Evolutionary conservation across 1,140 invertebrate species (phyloP), one percentile per base, ranked within the genome.

Genomic region (Chrysopa pallens): DNA sequence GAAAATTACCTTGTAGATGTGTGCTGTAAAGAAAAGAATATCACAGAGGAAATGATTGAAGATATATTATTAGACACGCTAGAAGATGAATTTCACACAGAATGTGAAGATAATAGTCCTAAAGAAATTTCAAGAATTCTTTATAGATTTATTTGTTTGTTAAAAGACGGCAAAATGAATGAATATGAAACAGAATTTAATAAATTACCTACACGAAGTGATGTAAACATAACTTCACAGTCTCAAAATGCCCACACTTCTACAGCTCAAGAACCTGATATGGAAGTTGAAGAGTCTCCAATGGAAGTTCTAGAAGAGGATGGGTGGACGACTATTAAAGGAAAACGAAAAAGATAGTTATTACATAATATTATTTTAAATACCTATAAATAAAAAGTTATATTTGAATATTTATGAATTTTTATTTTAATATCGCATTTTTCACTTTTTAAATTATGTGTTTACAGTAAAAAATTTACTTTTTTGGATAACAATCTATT

Each of bases 1-100:
- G 63, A 72, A 48, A 64, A 74, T 23, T 73, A 74, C 46, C 62
- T 73, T 38, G 65, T 69, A 40, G 59, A 70, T 44, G 73, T 66
- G 50, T 73, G 71, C 50, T 62, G 70, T n/a, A 61, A 64, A 42
- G 71, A 75, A 51, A 50, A 53, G 8, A 63, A 70, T 36, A 60
- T 72, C 4, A 66, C 73, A 29, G 50, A 57, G 29, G 65, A 69
- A 41, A 67, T 73, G 43, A 57, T 76, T 8, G 61, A 66, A 39
- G 73, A 75, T 46, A 62, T 70, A 2, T 52, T 77, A 29, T 72
- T 74, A 46, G 74, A 75, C 49, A 59, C 74, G 8, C 69, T 77
- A 64, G 74, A 77, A 54, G 66, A 74, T 52, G 72, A 76, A 50
- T 76, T 76, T 57, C 63, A 75, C 29, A 77, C 74, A 28, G 60